Evolutionary conservation across 2,888 invertebrate species (phyloP), one percentile per base, ranked within the genome.

Genomic region (Cyclophora albipunctata): DNA sequence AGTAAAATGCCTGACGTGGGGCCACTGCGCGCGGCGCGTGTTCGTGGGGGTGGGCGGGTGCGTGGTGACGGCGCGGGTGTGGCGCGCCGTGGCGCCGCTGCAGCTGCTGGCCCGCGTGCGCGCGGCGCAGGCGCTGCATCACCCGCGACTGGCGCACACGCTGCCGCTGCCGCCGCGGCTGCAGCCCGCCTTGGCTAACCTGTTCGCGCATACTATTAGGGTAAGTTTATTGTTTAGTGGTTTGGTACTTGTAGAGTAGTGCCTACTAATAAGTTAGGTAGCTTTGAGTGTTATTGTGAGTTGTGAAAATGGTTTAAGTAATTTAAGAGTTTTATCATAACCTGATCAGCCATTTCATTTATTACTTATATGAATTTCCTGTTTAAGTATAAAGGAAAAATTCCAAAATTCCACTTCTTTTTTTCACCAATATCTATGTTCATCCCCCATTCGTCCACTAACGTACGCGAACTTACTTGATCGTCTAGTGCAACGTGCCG

Each of bases 11-110:
- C 88, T 99, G 70, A 98, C 98, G 5, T 99, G 99, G 99, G 99
- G 98, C 35, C 98, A 99, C 90, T 98, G 98, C 77, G 99, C 98
- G 76, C 95, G 96, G 63, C 91, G 99, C 35, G 90, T 99, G 61
- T 98, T 99, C 81, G 93, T 99, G 49, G 76, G 79, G 51, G 84
- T 78, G 55, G 98, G 98, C 7, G 95, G 95, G 45, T 93, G 94
- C 69, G 93, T 96, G 67, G 97, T 97, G 81, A 96, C 97, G 57
- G 98, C 98, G 44, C 96, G 98, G 92, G 95, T 99, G 49, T 96
- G 96, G 68, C 90, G 96, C 57, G 92, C 95, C 50, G 95, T 98
- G 58, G 96, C 97, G 48, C 95, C 97, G 48, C 89, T 98, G 63
- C 98, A 98, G 83, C 90, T 97, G 67, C 89, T 98, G 62, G 96